These are phyloP conservation scores for Accipiter virgatus DNA, from an alignment of 2,113 vertebrate genomes.

Conservation along the genomic window DNA sequence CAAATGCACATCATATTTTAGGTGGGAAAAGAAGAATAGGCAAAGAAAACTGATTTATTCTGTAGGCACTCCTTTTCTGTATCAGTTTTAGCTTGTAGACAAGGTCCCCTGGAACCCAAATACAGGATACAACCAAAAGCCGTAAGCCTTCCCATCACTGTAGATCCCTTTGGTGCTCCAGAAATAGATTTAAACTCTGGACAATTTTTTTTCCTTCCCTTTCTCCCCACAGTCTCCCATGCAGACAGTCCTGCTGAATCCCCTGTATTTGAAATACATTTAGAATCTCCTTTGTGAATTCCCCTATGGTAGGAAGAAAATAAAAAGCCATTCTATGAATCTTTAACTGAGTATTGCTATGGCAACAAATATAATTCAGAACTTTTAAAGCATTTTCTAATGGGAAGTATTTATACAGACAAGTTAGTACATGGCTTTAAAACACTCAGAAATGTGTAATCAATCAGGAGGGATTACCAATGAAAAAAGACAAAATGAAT, in stretches of 20 bases:
- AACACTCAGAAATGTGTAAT: neutral
- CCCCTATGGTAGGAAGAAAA: neutral
- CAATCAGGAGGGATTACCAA: slow-evolving; percentile 7
- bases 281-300: neutral
- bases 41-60: neutral
- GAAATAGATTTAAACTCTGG: neutral
- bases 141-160: neutral
- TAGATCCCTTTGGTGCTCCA: neutral
- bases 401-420: slow-evolving; percentile 9
- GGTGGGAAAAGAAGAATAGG: neutral
- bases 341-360: slow-evolving; percentile 49
- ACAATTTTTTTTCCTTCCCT: neutral
- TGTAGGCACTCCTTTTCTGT: neutral
- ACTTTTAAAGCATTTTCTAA: slow-evolving; percentile 41
- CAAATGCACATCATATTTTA: neutral
- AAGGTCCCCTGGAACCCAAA: neutral
- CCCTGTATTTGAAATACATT: neutral
- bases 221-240: neutral
- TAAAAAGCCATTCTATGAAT: slow-evolving; percentile 9
- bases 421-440: slow-evolving; percentile 20
- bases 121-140: neutral
- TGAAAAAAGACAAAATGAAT: neutral
- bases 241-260: neutral
- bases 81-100: neutral
- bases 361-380: slow-evolving; percentile 54